Evolutionary conservation across 2,888 invertebrate genomes (phyloP).

Genomic region (Limnephilus marmoratus): DNA sequence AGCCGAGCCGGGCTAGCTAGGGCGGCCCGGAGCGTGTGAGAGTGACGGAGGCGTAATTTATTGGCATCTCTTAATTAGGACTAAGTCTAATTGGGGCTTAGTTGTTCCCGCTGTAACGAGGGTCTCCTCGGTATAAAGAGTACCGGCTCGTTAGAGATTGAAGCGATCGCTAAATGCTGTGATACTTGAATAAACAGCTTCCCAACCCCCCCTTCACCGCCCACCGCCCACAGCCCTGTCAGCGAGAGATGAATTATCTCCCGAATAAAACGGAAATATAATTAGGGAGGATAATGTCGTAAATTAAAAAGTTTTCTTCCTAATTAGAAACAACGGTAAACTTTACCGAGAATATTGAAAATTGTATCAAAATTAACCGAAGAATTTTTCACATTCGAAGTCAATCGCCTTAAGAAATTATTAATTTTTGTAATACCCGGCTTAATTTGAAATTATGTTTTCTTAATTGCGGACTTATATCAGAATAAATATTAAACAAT

Average conservation of each 20-base stretch:
- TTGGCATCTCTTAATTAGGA: conserved; percentile 81
- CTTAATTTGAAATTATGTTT: not conserved
- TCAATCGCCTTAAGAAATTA: conserved; percentile 44
- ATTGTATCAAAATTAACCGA: conserved; percentile 46
- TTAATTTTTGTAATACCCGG: conserved; percentile 15
- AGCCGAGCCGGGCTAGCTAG: conserved; percentile 17
- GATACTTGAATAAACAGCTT: conserved; percentile 59
- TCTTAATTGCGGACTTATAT: conserved; percentile 30
- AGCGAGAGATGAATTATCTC: conserved; percentile 63
- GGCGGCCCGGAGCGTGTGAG: conserved; percentile 62
- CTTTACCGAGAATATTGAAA: conserved; percentile 52
- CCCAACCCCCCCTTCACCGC: not conserved
- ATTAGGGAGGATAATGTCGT: conserved; percentile 62
- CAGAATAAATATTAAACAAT: not conserved
- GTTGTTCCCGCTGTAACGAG: conserved; percentile 75
- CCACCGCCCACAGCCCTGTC: conserved; percentile 48
- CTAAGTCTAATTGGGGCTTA: conserved; percentile 81
- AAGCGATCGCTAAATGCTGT: conserved; percentile 64
- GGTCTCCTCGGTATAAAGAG: conserved; percentile 66
- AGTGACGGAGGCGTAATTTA: conserved; percentile 80
- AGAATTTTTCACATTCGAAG: conserved; percentile 42
- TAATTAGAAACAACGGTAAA: conserved; percentile 58
- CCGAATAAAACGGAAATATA: conserved; percentile 62
- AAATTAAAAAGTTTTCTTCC: conserved; percentile 61
- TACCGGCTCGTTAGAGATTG: conserved; percentile 64